Evolutionary conservation across 2,888 invertebrate species (phyloP).

Genomic region (Heliconius hortense): DNA sequence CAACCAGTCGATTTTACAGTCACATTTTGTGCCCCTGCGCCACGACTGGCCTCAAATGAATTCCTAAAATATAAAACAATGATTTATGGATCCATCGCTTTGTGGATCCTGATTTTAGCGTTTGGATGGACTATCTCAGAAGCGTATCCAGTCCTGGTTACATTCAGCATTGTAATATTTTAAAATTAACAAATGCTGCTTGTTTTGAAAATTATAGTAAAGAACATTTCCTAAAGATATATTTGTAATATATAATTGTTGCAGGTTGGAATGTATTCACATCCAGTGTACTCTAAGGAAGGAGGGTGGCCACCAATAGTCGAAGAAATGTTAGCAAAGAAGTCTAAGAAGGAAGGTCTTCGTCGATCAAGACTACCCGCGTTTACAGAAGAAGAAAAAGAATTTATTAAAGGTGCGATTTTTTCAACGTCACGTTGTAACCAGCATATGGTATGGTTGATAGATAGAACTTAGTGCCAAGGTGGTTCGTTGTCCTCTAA

Average conservation of each 20-base stretch:
- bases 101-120: no score
- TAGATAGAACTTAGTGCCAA: no score
- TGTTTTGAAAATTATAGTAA: not conserved
- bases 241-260: not conserved
- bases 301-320: slow-evolving; percentile 78
- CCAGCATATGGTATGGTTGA: no score
- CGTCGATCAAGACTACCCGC: slow-evolving; percentile 56
- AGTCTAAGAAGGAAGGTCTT: slow-evolving; percentile 59
- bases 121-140: not conserved
- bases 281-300: slow-evolving; percentile 66
- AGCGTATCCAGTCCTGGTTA: not conserved
- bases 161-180: no score
- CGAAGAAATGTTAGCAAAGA: slow-evolving; percentile 61
- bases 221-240: not conserved
- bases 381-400: slow-evolving; percentile 58
- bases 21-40: no score
- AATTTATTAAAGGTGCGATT: slow-evolving; percentile 55
- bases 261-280: slow-evolving; percentile 56
- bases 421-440: not conserved
- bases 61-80: no score
- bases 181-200: no score
- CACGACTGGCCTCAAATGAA: no score
- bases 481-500: no score
- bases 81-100: no score
- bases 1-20: no score